These are phyloP conservation scores for Stegodyphus mimosarum DNA, from an alignment of 1,140 invertebrate species.

Conservation along the genomic window DNA sequence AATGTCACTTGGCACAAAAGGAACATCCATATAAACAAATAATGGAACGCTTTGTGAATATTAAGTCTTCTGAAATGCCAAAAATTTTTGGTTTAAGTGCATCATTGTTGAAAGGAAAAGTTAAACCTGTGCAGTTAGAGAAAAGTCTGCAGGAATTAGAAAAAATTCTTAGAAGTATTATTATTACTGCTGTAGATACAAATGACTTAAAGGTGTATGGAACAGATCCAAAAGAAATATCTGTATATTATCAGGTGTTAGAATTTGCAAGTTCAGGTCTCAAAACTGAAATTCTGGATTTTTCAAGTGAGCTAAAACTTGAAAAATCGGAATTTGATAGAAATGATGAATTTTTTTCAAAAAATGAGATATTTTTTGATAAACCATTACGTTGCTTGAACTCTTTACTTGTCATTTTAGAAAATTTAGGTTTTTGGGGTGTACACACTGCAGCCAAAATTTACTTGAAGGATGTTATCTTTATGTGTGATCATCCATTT, in stretches of 20 bases:
- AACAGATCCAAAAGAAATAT: constrained; percentile 68
- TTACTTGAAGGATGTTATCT: neutral
- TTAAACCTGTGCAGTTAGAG: constrained; percentile 73
- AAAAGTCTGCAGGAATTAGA: constrained; percentile 80
- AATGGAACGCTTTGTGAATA: constrained; percentile 75
- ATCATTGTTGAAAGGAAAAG: constrained; percentile 69
- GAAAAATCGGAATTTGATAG: too few species aligned
- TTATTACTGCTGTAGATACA: constrained; percentile 82
- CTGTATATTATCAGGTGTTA: constrained; percentile 13
- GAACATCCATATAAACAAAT: constrained; percentile 78
- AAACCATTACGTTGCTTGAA: constrained; percentile 32
- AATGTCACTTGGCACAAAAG: constrained; percentile 83
- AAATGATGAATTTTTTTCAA: too few species aligned
- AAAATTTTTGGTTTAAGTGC: constrained; percentile 77
- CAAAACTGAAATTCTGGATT: too few species aligned
- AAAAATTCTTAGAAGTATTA: constrained; percentile 75
- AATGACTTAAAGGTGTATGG: constrained; percentile 78
- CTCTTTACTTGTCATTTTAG: constrained; percentile 63
- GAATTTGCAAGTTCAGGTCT: neutral
- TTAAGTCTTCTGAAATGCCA: constrained; percentile 63
- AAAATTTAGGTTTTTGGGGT: constrained; percentile 69
- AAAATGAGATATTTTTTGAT: constrained; percentile 10
- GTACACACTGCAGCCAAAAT: constrained; percentile 59
- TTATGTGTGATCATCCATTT: too few species aligned
- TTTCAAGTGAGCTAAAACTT: neutral